Conservation (phyloP, 1,140 invertebrate species). For the Macrobrachium nipponense region DNA sequence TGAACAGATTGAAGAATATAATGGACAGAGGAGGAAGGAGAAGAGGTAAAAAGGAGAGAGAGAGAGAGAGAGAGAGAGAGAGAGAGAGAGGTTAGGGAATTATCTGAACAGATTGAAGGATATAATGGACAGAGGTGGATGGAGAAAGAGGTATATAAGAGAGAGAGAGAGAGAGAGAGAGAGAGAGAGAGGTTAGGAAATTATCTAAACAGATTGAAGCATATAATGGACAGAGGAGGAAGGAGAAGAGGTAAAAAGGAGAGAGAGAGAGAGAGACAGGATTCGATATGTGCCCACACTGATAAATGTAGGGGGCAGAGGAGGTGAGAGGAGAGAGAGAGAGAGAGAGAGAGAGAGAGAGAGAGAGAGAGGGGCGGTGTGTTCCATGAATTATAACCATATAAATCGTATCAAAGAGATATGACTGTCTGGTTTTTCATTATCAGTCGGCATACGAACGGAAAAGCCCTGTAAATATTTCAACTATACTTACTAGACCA, state of each 20-base stretch:
- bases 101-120: too few relatives aligned
- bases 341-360: background rate
- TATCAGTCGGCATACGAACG: background rate
- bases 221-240: background rate
- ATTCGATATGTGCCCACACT: too few relatives aligned
- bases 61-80: slow-evolving; percentile 22
- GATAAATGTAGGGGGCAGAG: background rate
- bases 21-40: background rate
- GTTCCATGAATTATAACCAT: background rate
- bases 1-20: background rate
- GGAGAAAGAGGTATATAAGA: background rate
- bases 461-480: too few relatives aligned
- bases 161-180: background rate
- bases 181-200: background rate
- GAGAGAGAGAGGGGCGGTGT: background rate
- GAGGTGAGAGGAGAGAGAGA: background rate
- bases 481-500: too few relatives aligned
- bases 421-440: too few relatives aligned
- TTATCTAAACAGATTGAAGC: background rate
- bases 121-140: background rate
- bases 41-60: slow-evolving; percentile 1
- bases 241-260: too few relatives aligned
- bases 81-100: slow-evolving; percentile 28
- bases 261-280: too few relatives aligned
- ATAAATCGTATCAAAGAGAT: background rate